A percentile compares a stretch with the other conserved stretches of the same genome.
Evolutionary conservation across 1,140 invertebrate species (phyloP).

Genomic region (Rhizoglyphus robini): DNA sequence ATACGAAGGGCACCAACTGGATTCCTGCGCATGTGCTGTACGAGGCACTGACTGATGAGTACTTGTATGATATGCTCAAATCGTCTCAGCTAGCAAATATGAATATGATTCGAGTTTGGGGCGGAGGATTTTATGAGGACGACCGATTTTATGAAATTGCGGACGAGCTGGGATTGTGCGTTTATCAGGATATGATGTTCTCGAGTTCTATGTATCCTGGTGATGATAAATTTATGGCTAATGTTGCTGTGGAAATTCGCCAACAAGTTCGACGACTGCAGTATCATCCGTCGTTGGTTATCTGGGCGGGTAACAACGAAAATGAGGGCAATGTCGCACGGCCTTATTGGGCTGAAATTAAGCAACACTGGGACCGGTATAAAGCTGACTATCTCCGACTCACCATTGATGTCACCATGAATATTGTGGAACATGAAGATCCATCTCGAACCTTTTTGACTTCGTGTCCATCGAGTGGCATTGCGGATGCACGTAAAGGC

Average conservation of each 20-base stretch:
- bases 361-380: conserved; percentile 24
- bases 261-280: conserved; percentile 71
- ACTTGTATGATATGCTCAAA: conserved; percentile 43
- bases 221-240: conserved; percentile 49
- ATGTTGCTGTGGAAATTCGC: conserved; percentile 58
- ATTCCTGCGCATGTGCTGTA: conserved; percentile 79
- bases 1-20: conserved; percentile 91
- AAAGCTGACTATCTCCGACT: conserved; percentile 69
- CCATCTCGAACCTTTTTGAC: conserved; percentile 50
- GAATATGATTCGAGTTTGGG: conserved; percentile 93
- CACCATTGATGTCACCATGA: conserved; percentile 60
- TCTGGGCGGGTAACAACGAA: conserved; percentile 90
- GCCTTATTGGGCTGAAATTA: conserved; percentile 27
- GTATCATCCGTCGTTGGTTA: conserved; percentile 69
- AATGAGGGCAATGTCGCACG: conserved; percentile 76
- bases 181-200: conserved; percentile 76
- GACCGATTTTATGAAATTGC: conserved; percentile 49
- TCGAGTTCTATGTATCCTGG: conserved; percentile 89
- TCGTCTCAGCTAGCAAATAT: conserved; percentile 65
- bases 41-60: conserved; percentile 46
- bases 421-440: conserved; percentile 49
- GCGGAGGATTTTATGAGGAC: conserved; percentile 81
- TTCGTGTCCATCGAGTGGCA: conserved; percentile 86
- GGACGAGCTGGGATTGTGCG: conserved; percentile 33
- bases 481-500: conserved; percentile 54